These are phyloP conservation scores for Chaenodraco wilsoni DNA, from an alignment of 2,797 vertebrate genomes.

Conservation along the genomic window DNA sequence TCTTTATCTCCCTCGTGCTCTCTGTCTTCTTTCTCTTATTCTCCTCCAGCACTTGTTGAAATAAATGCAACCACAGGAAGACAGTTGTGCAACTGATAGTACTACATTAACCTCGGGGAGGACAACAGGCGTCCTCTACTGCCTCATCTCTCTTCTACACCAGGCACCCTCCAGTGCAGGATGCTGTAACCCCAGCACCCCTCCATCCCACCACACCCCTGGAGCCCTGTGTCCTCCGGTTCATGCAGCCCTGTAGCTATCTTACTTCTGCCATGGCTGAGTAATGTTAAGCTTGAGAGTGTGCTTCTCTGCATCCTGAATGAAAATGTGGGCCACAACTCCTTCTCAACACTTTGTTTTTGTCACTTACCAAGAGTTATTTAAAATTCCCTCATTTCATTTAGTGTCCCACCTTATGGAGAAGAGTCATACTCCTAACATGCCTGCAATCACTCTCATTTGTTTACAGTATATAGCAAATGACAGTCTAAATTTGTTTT, in stretches of 20 bases:
- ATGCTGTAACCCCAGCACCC: conserved; percentile 40
- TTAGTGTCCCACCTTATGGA: conserved; percentile 11
- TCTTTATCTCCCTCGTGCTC: conserved; percentile 22
- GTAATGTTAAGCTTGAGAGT: conserved; percentile 36
- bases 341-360: conserved; percentile 31
- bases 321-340: conserved; percentile 21
- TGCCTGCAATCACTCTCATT: conserved; percentile 7
- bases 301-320: conserved; percentile 34
- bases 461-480: conserved; percentile 6
- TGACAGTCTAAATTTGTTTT: conserved; percentile 3
- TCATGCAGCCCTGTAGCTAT: conserved; percentile 32
- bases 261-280: conserved; percentile 53
- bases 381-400: conserved; percentile 24
- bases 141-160: conserved; percentile 58
- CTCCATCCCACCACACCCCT: conserved; percentile 32
- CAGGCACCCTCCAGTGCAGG: conserved; percentile 35
- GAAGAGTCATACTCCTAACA: conserved; percentile 9
- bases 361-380: conserved; percentile 28
- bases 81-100: conserved; percentile 58
- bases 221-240: conserved; percentile 35
- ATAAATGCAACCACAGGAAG: conserved; percentile 58
- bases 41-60: conserved; percentile 57
- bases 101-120: conserved; percentile 63
- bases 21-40: conserved; percentile 2
- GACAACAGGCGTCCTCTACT: conserved; percentile 47